Percentiles rank a stretch among this genome's conserved stretches.
These are phyloP conservation scores for Cassiopea xamachana DNA, from an alignment of 30 jellyfish, hydroid and myxozoan genomes.

Conservation along the genomic window DNA sequence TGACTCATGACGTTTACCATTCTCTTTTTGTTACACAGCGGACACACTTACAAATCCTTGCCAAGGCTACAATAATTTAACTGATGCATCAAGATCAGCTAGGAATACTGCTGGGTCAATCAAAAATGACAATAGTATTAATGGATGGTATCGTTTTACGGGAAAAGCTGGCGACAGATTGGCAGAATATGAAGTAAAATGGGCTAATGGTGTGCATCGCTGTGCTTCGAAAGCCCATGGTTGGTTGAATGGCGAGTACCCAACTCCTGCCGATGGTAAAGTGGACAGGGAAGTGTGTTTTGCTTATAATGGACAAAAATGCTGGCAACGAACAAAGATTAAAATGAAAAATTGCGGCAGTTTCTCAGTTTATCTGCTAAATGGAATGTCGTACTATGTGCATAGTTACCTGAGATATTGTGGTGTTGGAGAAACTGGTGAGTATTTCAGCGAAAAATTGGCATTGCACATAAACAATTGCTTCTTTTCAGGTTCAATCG, in stretches of 20 bases:
- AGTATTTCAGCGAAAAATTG: background rate
- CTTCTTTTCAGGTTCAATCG: no score
- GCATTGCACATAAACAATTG: no score
- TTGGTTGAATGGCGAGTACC: conserved; percentile 1
- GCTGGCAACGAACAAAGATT: conserved; percentile 3
- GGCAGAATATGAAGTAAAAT: background rate
- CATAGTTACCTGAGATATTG: conserved; percentile 1
- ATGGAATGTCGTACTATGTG: background rate
- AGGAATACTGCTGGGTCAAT: background rate
- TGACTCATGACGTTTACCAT: no score
- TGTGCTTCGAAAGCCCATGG: background rate
- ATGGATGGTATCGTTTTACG: conserved; percentile 7
- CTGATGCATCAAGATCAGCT: conserved; percentile 7
- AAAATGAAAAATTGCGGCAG: background rate
- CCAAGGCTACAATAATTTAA: background rate
- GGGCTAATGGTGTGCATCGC: background rate
- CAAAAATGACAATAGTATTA: background rate
- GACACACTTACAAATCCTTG: conserved; percentile 1
- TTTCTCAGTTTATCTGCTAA: background rate
- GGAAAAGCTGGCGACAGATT: conserved; percentile 1
- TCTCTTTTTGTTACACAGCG: background rate
- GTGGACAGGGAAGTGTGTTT: conserved; percentile 2
- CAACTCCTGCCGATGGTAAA: background rate
- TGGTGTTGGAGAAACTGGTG: conserved; percentile 23
- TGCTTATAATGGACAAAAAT: background rate